Base-by-base conservation (phyloP, 2,113 vertebrate genomes). In the Halcyon senegalensis region DNA sequence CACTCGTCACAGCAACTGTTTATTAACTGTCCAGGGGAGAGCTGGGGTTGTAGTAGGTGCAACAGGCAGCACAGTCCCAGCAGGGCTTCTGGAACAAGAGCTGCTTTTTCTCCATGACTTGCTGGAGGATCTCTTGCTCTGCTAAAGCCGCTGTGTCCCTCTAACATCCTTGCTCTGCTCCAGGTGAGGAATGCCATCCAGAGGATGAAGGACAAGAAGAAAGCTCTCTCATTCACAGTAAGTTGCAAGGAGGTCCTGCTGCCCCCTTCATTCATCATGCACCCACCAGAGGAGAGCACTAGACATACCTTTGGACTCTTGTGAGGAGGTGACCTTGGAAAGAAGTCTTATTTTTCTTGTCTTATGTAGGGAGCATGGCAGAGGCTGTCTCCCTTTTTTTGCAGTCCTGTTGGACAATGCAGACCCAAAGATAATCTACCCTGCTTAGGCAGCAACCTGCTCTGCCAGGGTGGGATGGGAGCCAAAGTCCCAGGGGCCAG, bases 121-220 rank as follows among this genome's bases (percentile, higher is more conserved):
- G 25, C 63, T 91, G 82, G 68, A 62, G 28, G 11, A 58, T 41
- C 24, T 85, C 16, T 60, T 59, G 66, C 59, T 90, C 69, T 79
- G 39, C 35, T 24, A 3, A 67, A n/a, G 39, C 51, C 74, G 33
- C 84, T 51, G 41, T n/a, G 31, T 28, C 58, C 31, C 15, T 48
- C 80, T 87, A 62, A 86, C 8, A 11, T 33, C 68, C 85, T 63
- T 96, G 68, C 76, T 94, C 66, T 81, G 73, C 58, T 81, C 43
- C 94, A 99, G 99, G 99, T 99, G 95, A 98, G 99, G 94, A 99
- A 98, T 93, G 98, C 99, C 89, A 99, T 99, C 94, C 99, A 98
- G 96, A 99, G 99, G 97, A 99, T 98, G 97, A 98, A 98, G 94
- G 98, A 99, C 93, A 99, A 99, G 97, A 98, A 98, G 87, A 99